Evolutionary conservation across 2,888 invertebrate species (phyloP).

Genomic region (Volucella bombylans): DNA sequence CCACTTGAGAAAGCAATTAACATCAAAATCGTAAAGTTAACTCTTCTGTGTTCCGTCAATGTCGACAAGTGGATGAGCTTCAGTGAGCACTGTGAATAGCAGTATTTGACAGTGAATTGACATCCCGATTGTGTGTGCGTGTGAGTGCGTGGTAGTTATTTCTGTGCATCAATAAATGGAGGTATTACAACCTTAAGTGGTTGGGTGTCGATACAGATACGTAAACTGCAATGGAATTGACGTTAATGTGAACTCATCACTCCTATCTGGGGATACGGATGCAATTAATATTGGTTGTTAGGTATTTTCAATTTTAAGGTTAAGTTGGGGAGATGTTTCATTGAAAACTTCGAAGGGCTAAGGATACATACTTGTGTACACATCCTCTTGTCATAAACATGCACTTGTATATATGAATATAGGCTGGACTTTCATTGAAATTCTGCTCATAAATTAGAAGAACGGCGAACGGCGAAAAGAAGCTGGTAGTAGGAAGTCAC

Average conservation of each 20-base stretch:
- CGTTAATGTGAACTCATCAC: slow-evolving; percentile 18
- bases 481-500: no score
- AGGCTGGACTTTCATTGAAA: no score
- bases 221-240: slow-evolving; percentile 28
- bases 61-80: slow-evolving; percentile 43
- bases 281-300: not conserved
- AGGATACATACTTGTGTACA: no score
- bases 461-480: no score
- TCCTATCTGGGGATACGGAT: not conserved
- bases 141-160: not conserved
- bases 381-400: no score
- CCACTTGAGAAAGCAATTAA: slow-evolving; percentile 69
- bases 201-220: slow-evolving; percentile 20
- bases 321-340: no score
- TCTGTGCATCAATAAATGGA: not conserved
- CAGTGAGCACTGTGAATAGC: slow-evolving; percentile 35
- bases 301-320: no score
- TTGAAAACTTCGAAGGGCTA: no score
- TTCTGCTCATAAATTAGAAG: no score
- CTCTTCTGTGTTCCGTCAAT: slow-evolving; percentile 50
- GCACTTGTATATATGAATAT: no score
- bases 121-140: slow-evolving; percentile 3
- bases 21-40: slow-evolving; percentile 57
- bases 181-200: slow-evolving; percentile 28
- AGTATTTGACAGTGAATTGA: slow-evolving; percentile 31